Evolutionary conservation across 2,797 vertebrate genomes (phyloP).

Genomic region (Pristis pectinata): DNA sequence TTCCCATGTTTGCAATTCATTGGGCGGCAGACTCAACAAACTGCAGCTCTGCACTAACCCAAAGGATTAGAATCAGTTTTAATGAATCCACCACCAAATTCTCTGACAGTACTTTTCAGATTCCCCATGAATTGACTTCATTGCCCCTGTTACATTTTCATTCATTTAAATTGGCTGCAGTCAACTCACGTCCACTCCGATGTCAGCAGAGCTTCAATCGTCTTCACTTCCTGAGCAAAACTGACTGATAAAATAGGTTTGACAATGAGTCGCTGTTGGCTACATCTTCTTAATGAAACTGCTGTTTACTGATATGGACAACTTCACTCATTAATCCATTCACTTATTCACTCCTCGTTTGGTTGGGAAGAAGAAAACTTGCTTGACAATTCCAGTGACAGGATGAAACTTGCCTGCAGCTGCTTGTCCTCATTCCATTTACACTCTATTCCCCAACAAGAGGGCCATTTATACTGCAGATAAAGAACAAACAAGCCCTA

Average conservation of each 20-base stretch:
- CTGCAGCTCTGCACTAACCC: background rate
- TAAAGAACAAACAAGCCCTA: background rate
- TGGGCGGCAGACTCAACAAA: background rate
- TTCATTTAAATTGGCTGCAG: background rate
- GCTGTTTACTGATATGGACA: slow-evolving; percentile 18
- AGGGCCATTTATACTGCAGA: slow-evolving; percentile 11
- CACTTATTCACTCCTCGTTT: background rate
- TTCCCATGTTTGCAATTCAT: no score
- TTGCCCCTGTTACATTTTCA: background rate
- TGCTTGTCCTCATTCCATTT: slow-evolving; percentile 5
- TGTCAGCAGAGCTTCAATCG: background rate
- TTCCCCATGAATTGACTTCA: background rate
- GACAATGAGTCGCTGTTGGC: slow-evolving; percentile 32
- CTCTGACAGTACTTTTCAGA: background rate
- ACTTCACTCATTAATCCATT: slow-evolving; percentile 24
- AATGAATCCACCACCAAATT: background rate
- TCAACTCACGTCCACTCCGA: background rate
- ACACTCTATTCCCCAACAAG: slow-evolving; percentile 11
- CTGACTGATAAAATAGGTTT: slow-evolving; percentile 10
- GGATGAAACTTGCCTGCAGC: slow-evolving; percentile 31
- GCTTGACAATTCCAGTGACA: background rate
- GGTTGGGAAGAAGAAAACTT: slow-evolving; percentile 12
- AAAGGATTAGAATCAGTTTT: slow-evolving; percentile 1
- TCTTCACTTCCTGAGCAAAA: slow-evolving; percentile 5
- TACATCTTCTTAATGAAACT: background rate